Evolutionary conservation across 2,888 invertebrate genomes (phyloP).

Genomic region (Deilephila elpenor): DNA sequence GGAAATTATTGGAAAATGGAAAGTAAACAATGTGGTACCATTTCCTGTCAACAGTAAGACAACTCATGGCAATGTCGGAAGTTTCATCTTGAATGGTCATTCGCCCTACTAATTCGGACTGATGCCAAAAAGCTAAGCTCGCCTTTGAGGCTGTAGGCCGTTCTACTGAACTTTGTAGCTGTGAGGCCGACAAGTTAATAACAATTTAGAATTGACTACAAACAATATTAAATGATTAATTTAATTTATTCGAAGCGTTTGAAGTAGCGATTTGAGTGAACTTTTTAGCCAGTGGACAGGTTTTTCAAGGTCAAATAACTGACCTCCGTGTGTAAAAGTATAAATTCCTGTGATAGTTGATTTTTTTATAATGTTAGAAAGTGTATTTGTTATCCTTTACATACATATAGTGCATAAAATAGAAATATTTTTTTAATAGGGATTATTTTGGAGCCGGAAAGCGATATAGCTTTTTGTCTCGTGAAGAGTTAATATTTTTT

Average conservation of each 20-base stretch:
- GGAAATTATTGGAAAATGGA: constrained; percentile 33
- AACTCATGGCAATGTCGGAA: constrained; percentile 55
- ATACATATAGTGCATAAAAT: no score
- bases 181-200: background rate
- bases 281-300: background rate
- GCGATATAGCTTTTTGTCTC: no score
- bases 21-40: constrained; percentile 7
- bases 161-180: background rate
- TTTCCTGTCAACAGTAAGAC: constrained; percentile 63
- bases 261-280: no score
- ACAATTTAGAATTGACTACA: background rate
- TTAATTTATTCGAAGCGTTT: background rate
- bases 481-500: no score
- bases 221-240: background rate
- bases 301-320: no score
- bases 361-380: no score
- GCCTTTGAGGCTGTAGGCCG: background rate
- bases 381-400: no score
- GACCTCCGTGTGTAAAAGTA: no score
- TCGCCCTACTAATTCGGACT: constrained; percentile 66
- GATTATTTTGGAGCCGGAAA: no score
- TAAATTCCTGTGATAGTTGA: no score
- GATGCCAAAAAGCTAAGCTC: constrained; percentile 51
- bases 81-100: constrained; percentile 58
- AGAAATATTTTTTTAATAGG: no score